These are phyloP conservation scores for Cettia cetti DNA, from an alignment of 2,113 vertebrate genomes.

Conservation along the genomic window DNA sequence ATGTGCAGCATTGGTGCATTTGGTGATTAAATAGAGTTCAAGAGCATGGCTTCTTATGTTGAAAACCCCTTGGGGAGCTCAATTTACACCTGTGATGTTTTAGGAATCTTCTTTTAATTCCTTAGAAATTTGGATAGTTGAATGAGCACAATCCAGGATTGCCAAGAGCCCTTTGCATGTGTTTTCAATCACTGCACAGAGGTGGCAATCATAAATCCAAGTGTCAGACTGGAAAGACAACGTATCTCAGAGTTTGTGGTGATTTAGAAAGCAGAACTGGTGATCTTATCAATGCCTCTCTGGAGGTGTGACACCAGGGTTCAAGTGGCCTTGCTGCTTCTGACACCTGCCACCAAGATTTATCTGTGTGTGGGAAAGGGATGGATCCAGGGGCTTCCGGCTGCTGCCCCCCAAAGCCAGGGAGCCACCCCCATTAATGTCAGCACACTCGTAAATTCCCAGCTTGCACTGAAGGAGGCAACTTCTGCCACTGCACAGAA, in stretches of 20 bases:
- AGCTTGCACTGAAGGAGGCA: constrained; percentile 6
- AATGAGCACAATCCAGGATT: background rate
- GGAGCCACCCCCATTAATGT: constrained; percentile 63
- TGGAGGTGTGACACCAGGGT: constrained; percentile 6
- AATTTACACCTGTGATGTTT: background rate
- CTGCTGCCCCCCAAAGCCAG: constrained; percentile 15
- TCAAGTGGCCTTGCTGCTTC: background rate
- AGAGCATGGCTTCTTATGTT: background rate
- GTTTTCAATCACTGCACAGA: background rate
- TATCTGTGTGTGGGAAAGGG: constrained; percentile 64
- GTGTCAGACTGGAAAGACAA: background rate
- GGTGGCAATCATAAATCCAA: background rate
- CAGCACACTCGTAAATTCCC: constrained; percentile 65
- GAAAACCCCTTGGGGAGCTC: background rate
- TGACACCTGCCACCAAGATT: constrained; percentile 58
- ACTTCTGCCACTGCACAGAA: constrained; percentile 69
- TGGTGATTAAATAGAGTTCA: background rate
- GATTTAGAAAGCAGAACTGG: constrained; percentile 49
- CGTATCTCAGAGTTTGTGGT: background rate
- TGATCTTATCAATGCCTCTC: background rate
- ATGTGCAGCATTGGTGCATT: background rate
- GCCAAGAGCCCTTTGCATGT: background rate
- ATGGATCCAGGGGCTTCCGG: constrained; percentile 52
- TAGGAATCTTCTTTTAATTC: background rate
- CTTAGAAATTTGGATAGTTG: background rate